Evolutionary conservation across 2,888 invertebrate genomes (phyloP), one percentile per base, ranked within the genome.

Genomic region (Drosophila mimetica): DNA sequence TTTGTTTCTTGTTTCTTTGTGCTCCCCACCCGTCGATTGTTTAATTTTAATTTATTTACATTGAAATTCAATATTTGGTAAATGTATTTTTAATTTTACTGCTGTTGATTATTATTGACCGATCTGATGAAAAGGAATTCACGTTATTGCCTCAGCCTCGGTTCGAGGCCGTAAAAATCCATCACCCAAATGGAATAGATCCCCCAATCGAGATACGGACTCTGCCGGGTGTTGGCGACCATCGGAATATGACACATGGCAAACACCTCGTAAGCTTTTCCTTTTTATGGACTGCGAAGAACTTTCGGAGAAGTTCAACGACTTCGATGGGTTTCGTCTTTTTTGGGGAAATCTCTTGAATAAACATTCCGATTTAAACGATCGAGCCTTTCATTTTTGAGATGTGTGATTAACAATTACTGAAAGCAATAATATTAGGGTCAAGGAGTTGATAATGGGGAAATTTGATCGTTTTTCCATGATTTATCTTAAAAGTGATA

Each of bases 61-160:
- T 85, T 89, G 88, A 89, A 89, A 89, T 89, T 88, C 83, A 89
- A 89, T 89, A 89, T 89, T 89, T 85, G 80, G 71, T 88, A 75
- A 80, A 85, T 85, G 83, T 77, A 69, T 81, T 81, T 85, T 85
- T 75, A 77, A 76, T 77, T 79, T 83, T 71, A 76, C 65, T 74
- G 61, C 72, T 53, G 66, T 51, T 70, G 61, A 70, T 83, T 74
- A 76, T 85, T 85, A 82, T 81, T 74, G 67, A 61, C 50, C 64
- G 39, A 72, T 51, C 64, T 13, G 64, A 44, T 81, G 65, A 28
- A 28, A 52, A 76, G 71, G 72, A 82, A 81, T 81, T 60, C 61
- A 32, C 32, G 42, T 54, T 65, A 42, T 61, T 22, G 61, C 37
- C 20, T 8, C 20, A 7, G n/a, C 30, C 16, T n/a, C 22, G 25